These are phyloP conservation scores for Peromyscus californicus DNA, from an alignment of 2,113 vertebrate genomes.

Conservation along the genomic window DNA sequence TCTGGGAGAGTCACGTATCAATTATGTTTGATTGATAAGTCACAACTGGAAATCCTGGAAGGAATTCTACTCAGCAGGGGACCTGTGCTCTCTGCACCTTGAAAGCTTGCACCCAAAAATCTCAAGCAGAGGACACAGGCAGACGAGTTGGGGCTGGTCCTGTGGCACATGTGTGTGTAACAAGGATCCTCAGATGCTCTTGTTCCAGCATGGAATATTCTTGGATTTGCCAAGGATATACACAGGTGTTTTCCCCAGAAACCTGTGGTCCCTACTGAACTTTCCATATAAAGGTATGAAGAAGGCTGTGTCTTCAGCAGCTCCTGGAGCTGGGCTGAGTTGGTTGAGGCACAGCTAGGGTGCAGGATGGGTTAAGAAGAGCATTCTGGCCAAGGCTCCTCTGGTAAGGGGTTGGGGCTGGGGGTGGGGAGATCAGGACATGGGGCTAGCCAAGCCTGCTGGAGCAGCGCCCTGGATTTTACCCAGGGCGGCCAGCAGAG, in stretches of 20 bases:
- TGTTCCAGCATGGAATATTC: slow-evolving; percentile 41
- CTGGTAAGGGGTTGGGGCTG: neutral
- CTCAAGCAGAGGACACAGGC: slow-evolving; percentile 44
- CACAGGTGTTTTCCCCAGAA: neutral
- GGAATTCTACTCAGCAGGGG: neutral
- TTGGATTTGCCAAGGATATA: neutral
- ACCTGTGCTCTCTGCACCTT: neutral
- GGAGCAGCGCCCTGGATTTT: neutral
- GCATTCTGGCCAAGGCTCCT: neutral
- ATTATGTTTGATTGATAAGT: slow-evolving; percentile 22
- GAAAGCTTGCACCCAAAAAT: slow-evolving; percentile 19
- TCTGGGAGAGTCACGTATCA: slow-evolving; percentile 51
- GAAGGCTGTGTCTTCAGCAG: neutral
- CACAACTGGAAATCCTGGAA: neutral
- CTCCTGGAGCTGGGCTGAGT: neutral
- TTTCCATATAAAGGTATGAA: neutral
- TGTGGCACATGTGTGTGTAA: neutral
- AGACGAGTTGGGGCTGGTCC: neutral
- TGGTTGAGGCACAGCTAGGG: neutral
- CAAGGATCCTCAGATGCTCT: neutral
- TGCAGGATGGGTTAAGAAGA: neutral
- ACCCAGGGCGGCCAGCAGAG: slow-evolving; percentile 23
- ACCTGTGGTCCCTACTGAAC: neutral
- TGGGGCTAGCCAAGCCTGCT: neutral
- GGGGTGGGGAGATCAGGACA: neutral